These are phyloP conservation scores for Bombus balteatus DNA, from an alignment of 1,140 invertebrate genomes.

Conservation along the genomic window DNA sequence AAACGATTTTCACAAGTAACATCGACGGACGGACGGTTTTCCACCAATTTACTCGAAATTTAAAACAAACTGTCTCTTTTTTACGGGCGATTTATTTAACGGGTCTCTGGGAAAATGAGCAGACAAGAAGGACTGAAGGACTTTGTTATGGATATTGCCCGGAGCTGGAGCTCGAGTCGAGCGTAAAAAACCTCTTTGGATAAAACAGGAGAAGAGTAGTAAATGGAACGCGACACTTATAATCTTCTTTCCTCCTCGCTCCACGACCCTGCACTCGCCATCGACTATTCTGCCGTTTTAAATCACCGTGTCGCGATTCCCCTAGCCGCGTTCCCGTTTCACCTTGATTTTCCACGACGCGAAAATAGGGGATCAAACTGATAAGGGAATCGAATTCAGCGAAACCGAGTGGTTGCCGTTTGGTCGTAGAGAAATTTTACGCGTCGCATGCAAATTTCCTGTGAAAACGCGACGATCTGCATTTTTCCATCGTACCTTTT, in stretches of 20 bases:
- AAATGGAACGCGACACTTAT: slow-evolving; percentile 74
- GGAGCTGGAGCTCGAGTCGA: slow-evolving; percentile 49
- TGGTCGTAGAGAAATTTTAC: neutral
- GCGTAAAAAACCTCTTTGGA: slow-evolving; percentile 62
- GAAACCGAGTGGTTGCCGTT: neutral
- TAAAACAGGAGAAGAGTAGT: slow-evolving; percentile 48
- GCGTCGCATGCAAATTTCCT: slow-evolving; percentile 7
- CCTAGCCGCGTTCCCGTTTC: slow-evolving; percentile 28
- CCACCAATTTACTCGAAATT: slow-evolving; percentile 57
- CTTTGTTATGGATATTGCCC: slow-evolving; percentile 71
- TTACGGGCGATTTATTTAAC: slow-evolving; percentile 71
- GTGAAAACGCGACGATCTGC: neutral
- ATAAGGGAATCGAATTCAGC: slow-evolving; percentile 45
- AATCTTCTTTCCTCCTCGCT: slow-evolving; percentile 64
- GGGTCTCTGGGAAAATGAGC: slow-evolving; percentile 31
- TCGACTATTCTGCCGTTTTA: slow-evolving; percentile 47
- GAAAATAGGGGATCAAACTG: slow-evolving; percentile 44
- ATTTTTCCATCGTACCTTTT: neutral
- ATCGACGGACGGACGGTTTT: too few species aligned
- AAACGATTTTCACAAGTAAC: too few species aligned
- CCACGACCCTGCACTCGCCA: neutral
- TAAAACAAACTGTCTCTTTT: slow-evolving; percentile 50
- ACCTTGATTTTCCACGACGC: slow-evolving; percentile 44
- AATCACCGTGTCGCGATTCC: slow-evolving; percentile 41
- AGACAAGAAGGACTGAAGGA: slow-evolving; percentile 39